These are phyloP conservation scores for Hippocampus zosterae DNA, from an alignment of 2,113 vertebrate species.

Conservation along the genomic window DNA sequence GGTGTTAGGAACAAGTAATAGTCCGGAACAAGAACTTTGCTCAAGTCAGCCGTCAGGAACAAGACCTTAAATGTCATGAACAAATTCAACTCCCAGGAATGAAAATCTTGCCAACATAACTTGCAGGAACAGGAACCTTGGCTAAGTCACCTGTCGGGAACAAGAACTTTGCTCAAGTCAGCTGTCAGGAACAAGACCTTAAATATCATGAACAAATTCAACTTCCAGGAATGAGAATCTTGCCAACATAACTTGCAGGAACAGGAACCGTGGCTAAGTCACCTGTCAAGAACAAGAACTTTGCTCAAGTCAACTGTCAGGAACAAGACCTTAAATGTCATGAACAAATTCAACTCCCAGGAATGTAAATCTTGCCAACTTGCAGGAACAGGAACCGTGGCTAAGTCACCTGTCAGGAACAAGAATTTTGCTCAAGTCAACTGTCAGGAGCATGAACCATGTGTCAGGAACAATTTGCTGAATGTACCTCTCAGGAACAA, in stretches of 20 bases:
- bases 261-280: too few relatives aligned
- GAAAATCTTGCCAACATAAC: neutral
- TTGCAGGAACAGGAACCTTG: too few relatives aligned
- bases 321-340: neutral
- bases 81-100: too few relatives aligned
- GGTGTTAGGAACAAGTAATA: neutral
- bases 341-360: too few relatives aligned
- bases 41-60: neutral
- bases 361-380: neutral
- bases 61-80: neutral
- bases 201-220: too few relatives aligned
- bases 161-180: neutral
- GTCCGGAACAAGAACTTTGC: neutral
- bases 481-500: too few relatives aligned
- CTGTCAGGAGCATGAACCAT: neutral
- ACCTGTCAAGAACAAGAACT: neutral
- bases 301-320: neutral
- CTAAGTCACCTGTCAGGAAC: neutral
- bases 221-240: neutral
- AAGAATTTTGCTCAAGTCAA: neutral
- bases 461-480: neutral
- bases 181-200: neutral
- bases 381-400: too few relatives aligned
- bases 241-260: too few relatives aligned
- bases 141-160: neutral